Conservation (phyloP, 2,888 invertebrate genomes). For the Prosopocoilus inquinatus region DNA sequence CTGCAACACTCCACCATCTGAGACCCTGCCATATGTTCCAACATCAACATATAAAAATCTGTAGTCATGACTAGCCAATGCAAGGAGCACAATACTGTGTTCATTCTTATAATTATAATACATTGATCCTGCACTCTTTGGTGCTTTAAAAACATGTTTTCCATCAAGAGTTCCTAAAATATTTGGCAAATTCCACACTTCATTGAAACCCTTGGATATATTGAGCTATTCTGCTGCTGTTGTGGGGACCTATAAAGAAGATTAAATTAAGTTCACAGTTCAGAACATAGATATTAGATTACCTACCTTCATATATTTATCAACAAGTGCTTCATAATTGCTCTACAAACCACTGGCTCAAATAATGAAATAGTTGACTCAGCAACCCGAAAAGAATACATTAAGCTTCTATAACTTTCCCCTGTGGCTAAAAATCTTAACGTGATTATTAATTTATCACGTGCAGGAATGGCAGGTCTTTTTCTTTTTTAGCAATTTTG, state of each 20-base stretch:
- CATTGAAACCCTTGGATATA: conserved; percentile 4
- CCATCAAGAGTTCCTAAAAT: background rate
- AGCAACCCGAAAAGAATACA: conserved; percentile 1
- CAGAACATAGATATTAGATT: background rate
- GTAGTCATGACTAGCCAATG: background rate
- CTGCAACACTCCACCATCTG: background rate
- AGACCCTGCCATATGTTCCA: background rate
- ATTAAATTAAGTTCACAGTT: background rate
- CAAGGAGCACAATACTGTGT: background rate
- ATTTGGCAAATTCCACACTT: conserved; percentile 6
- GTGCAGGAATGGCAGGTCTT: background rate
- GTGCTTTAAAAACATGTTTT: too few relatives aligned
- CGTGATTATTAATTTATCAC: conserved; percentile 4
- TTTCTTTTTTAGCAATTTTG: background rate
- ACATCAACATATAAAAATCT: background rate
- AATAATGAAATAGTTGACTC: background rate
- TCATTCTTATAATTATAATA: conserved; percentile 2
- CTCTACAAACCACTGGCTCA: background rate
- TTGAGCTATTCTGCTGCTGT: conserved; percentile 11
- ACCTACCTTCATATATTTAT: conserved; percentile 1
- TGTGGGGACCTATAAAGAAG: background rate
- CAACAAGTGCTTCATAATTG: background rate
- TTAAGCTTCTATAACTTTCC: background rate
- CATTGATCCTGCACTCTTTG: conserved; percentile 3
- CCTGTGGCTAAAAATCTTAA: conserved; percentile 3